Evolutionary conservation across 2,113 vertebrate genomes (phyloP), one percentile per base, ranked within the genome.

Genomic region (Ceratotherium simum): DNA sequence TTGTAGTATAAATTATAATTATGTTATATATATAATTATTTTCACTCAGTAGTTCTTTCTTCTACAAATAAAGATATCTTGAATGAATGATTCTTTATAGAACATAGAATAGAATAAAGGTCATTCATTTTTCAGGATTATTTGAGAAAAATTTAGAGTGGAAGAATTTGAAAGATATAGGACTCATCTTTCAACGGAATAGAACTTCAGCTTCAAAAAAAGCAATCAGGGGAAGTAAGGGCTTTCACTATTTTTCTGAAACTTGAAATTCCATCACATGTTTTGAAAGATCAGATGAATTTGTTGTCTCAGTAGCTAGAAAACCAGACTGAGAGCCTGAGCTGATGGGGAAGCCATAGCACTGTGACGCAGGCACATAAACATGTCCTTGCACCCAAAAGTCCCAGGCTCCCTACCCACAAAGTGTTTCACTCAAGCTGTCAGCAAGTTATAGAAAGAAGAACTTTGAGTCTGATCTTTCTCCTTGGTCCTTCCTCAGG

Each of bases 211-310:
- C 48, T 76, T 95, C 7, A 20, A 36, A 39, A 48, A 75, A 79
- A 76, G 21, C 4, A 78, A 90, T n/a, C 73, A n/a, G 29, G 72
- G 54, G 33, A 92, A 79, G 29, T 46, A 48, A 90, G 17, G 51
- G 29, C 25, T 90, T 96, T 81, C 62, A 27, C 29, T 75, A 1
- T 42, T 92, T 95, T 94, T 79, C 62, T 90, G 54, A 92, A 97
- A 67, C 10, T 51, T 70, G 46, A 78, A 90, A 76, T 88, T 13
- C 27, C 0, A 0, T 82, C 82, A 33, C n/a, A 25, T 64, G 46
- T 79, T 95, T 80, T 82, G 78, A 95, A 95, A 83, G 42, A 76
- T 82, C 56, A 97, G 42, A 13, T 60, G 31, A 33, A 2, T 70
- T 9, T 36, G 9, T 36, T 96, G 20, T 65, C 18, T 48, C 5